phyloP scores from a whole-genome alignment of 2,888 invertebrate species.

The Lasius platythorax region DNA sequence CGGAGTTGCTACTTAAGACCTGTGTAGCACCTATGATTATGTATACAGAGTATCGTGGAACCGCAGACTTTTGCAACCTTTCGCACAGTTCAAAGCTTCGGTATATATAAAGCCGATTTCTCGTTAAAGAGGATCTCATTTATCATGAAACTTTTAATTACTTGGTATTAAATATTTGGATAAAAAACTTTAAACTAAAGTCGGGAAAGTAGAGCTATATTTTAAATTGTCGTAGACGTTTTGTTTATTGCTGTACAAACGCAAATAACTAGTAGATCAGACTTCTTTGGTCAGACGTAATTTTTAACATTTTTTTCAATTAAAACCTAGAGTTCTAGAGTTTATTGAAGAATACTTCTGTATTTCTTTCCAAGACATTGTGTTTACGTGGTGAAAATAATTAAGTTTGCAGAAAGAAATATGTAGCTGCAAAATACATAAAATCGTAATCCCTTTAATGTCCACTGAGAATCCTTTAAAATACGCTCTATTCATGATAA shows the following conservation, averaged over 20 bases:
- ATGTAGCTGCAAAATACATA: not conserved
- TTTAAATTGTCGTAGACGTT: not conserved
- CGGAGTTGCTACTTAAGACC: not conserved
- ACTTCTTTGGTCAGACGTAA: not conserved
- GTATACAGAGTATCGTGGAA: not conserved
- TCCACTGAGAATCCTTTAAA: not conserved
- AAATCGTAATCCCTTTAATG: not conserved
- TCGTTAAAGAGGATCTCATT: not conserved
- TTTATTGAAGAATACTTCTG: not conserved
- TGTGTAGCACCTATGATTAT: not conserved
- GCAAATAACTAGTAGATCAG: not conserved
- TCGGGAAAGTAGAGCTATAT: not conserved
- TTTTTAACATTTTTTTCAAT: not conserved
- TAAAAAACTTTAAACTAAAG: not conserved
- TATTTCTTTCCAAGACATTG: not conserved
- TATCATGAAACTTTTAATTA: not conserved
- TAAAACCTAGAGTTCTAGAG: not conserved
- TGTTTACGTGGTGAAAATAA: not conserved
- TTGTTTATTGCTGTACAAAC: not conserved
- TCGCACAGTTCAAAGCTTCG: not conserved
- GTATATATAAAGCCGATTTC: not conserved
- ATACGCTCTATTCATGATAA: not conserved
- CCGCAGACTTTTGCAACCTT: not conserved
- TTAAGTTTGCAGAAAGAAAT: not conserved
- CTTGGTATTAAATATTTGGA: conserved; percentile 13